Conservation (phyloP, 2,113 vertebrate species). For the Eleginops maclovinus region DNA sequence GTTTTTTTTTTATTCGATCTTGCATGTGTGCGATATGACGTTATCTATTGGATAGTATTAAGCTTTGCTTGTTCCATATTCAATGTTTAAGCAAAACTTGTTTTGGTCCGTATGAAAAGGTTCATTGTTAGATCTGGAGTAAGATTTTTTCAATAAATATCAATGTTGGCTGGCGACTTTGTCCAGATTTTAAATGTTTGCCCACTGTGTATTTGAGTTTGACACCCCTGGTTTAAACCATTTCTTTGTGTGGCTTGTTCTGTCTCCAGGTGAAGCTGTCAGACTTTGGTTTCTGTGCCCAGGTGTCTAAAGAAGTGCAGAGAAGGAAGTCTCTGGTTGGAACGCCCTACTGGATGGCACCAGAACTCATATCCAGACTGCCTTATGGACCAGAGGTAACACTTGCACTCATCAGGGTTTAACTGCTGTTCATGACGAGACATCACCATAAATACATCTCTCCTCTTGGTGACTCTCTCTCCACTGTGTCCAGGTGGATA, state of each 20-base stretch:
- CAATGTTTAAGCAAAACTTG: too few species aligned
- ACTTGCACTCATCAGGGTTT: accelerated
- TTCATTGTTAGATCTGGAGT: too few species aligned
- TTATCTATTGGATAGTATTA: too few species aligned
- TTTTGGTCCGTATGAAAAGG: too few species aligned
- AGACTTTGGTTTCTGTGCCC: conserved; percentile 95
- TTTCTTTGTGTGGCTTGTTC: not conserved
- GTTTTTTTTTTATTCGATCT: too few species aligned
- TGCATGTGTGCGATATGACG: too few species aligned
- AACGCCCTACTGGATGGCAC: conserved; percentile 95
- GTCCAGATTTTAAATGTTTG: too few species aligned
- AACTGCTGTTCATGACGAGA: too few species aligned
- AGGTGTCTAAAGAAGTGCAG: conserved; percentile 93
- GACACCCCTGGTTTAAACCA: not conserved
- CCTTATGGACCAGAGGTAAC: conserved; percentile 91
- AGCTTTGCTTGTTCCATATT: too few species aligned
- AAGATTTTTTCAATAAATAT: too few species aligned
- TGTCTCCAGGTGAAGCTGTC: conserved; percentile 92
- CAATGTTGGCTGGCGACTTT: too few species aligned
- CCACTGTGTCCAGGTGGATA: conserved; percentile 87
- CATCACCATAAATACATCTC: not conserved
- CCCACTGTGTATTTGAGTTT: too few species aligned
- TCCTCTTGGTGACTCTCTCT: not conserved
- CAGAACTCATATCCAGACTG: conserved; percentile 92
- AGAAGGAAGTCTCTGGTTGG: conserved; percentile 92